Conservation (phyloP, 2,797 vertebrate species). For the Lepus oiostolus region DNA sequence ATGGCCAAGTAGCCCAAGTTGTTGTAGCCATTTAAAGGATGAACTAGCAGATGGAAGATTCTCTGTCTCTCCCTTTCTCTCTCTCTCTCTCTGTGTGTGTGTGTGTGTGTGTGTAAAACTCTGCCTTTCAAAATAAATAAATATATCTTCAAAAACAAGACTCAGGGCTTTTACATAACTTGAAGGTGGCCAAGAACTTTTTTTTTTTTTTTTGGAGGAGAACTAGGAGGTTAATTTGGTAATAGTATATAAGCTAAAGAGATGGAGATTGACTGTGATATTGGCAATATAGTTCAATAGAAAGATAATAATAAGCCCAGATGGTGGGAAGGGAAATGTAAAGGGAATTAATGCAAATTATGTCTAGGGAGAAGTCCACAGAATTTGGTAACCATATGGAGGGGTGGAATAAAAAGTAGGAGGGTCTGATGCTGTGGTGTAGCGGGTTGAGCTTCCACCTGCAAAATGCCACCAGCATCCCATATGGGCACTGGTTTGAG, state of each 20-base stretch:
- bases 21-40: no score
- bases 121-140: no score
- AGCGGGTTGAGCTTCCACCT: no score
- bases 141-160: no score
- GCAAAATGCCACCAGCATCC: no score
- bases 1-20: no score
- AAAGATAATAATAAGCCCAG: background rate
- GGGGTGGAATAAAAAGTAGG: background rate
- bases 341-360: constrained; percentile 20
- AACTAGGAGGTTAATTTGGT: background rate
- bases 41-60: no score
- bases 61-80: no score
- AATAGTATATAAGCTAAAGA: background rate
- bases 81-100: no score
- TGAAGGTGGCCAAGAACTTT: background rate
- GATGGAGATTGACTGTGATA: background rate
- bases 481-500: no score
- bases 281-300: background rate
- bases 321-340: background rate
- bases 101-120: no score
- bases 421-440: no score
- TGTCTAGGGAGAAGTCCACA: background rate
- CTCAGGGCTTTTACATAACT: background rate
- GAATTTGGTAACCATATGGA: constrained; percentile 17
- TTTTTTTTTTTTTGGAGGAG: background rate